Percentiles rank a stretch among this genome's conserved stretches.
Evolutionary conservation across 1,140 invertebrate species (phyloP).

Genomic region (Panulirus ornatus): DNA sequence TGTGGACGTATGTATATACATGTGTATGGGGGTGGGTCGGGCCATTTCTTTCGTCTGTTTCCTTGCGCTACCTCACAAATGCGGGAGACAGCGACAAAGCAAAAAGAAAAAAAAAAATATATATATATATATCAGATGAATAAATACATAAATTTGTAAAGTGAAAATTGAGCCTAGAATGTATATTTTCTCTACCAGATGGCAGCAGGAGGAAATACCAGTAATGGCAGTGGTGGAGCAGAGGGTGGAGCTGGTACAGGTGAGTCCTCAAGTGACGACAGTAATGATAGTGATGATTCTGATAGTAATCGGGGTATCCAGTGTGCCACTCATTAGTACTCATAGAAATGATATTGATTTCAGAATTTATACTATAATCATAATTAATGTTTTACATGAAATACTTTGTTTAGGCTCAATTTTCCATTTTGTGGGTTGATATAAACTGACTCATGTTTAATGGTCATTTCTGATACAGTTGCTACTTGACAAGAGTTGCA

Average conservation of each 20-base stretch:
- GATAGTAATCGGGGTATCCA: constrained; percentile 33
- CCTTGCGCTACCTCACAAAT: too few relatives aligned
- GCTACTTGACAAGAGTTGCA: not conserved
- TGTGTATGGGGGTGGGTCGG: too few relatives aligned
- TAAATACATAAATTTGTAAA: too few relatives aligned
- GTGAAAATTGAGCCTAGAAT: not conserved
- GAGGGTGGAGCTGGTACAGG: constrained; percentile 33
- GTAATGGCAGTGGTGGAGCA: constrained; percentile 16
- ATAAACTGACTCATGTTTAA: not conserved
- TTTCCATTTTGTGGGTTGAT: not conserved
- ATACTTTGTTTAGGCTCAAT: not conserved
- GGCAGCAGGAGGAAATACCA: constrained; percentile 18
- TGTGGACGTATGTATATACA: too few relatives aligned
- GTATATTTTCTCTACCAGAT: not conserved
- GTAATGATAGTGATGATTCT: constrained; percentile 47
- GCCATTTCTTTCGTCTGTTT: too few relatives aligned
- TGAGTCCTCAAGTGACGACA: constrained; percentile 40
- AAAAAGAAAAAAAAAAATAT: too few relatives aligned
- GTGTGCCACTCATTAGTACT: constrained; percentile 42
- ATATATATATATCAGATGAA: too few relatives aligned
- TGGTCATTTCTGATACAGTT: not conserved
- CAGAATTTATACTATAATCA: not conserved
- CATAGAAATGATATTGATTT: not conserved
- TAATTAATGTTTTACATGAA: not conserved
- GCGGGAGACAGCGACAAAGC: too few relatives aligned